Percentiles rank a stretch among this genome's conserved stretches.
These are phyloP conservation scores for Whitmania pigra DNA, from an alignment of 1,140 invertebrate genomes.

Conservation along the genomic window DNA sequence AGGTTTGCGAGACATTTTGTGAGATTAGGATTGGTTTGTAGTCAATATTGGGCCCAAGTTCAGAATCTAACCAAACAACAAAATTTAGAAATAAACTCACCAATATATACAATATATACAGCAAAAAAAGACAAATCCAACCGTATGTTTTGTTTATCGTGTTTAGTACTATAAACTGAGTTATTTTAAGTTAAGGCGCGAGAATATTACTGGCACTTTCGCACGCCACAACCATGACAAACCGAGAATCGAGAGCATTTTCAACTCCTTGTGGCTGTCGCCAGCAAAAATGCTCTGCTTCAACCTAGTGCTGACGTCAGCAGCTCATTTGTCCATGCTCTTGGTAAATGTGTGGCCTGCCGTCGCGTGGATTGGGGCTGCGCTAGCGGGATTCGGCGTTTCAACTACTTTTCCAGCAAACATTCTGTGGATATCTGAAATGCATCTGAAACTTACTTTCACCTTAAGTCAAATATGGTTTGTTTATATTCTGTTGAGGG, in stretches of 20 bases:
- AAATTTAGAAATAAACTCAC: no score
- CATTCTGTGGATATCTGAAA: slow-evolving; percentile 18
- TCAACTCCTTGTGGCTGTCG: neutral
- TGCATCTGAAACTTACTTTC: neutral
- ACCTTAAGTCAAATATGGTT: neutral
- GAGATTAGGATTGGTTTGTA: no score
- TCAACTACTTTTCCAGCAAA: slow-evolving; percentile 15
- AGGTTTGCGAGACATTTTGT: no score
- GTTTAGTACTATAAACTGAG: no score
- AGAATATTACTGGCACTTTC: neutral
- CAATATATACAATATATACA: no score
- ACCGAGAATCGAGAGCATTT: neutral
- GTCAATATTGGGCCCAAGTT: no score
- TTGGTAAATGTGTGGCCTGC: neutral
- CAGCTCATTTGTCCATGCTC: neutral
- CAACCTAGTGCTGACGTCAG: slow-evolving; percentile 5
- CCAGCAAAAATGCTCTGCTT: slow-evolving; percentile 7
- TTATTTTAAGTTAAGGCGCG: no score
- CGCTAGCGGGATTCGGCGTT: slow-evolving; percentile 5
- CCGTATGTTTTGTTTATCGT: no score
- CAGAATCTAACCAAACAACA: no score
- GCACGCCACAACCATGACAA: no score
- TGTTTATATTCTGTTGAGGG: neutral
- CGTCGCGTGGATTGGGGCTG: neutral
- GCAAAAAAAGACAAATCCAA: no score